phyloP scores from a whole-genome alignment of 2,113 vertebrate species.

The Protobothrops mucrosquamatus region DNA sequence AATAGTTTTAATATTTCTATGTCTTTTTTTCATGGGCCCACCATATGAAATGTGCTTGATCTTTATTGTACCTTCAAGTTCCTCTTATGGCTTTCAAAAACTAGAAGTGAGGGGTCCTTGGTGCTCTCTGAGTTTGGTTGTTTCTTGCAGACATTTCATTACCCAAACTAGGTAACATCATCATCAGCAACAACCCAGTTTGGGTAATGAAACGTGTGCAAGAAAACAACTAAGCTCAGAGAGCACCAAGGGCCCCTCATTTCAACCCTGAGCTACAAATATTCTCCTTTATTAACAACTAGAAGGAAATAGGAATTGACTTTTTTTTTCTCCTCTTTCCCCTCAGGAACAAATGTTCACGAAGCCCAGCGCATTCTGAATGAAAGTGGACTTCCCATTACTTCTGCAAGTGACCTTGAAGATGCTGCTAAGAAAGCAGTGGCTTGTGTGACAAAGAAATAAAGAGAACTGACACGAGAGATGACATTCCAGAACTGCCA shows the following conservation, averaged over 20 bases:
- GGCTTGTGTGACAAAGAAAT: conserved; percentile 83
- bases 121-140: not conserved
- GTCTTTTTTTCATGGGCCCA: not conserved
- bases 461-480: conserved; percentile 11
- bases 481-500: conserved; percentile 22
- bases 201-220: not conserved
- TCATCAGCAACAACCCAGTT: not conserved
- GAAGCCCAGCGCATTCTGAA: conserved; percentile 90
- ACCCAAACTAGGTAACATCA: not conserved
- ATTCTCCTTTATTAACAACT: not conserved
- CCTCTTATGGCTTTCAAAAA: not conserved
- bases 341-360: conserved; percentile 88
- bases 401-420: conserved; percentile 83
- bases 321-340: not conserved
- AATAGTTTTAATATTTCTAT: not conserved
- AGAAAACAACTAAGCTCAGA: not conserved
- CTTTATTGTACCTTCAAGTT: not conserved
- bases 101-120: not conserved
- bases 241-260: not conserved
- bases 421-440: conserved; percentile 94
- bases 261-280: not conserved
- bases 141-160: not conserved
- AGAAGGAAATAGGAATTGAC: not conserved
- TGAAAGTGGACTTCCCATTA: conserved; percentile 91
- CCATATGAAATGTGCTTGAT: not conserved